A percentile compares a stretch with the other conserved stretches of the same genome.
Conservation (phyloP, 2,888 invertebrate genomes). For the Bellardia bayeri region DNA sequence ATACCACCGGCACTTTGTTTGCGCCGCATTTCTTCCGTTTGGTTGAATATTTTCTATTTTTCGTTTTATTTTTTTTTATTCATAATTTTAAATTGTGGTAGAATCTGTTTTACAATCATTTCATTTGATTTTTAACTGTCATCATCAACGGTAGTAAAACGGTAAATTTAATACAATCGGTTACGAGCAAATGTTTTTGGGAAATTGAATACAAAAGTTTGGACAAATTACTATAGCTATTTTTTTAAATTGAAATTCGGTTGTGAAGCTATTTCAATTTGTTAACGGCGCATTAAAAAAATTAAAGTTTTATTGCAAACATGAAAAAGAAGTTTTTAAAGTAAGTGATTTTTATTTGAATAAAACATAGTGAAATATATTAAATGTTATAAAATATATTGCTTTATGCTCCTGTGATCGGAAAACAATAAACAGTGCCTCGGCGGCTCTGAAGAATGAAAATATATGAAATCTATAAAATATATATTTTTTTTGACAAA, state of each 20-base stretch:
- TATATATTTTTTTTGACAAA: no score
- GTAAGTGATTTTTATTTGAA: constrained; percentile 7
- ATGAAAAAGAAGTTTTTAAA: neutral
- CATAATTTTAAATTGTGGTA: constrained; percentile 74
- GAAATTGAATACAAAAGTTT: neutral
- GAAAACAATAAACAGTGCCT: no score
- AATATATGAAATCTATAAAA: no score
- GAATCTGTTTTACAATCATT: constrained; percentile 77
- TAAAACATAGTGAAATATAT: neutral
- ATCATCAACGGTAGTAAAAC: constrained; percentile 78
- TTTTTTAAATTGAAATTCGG: neutral
- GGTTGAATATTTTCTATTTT: constrained; percentile 64
- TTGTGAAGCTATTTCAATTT: neutral
- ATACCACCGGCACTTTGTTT: constrained; percentile 65
- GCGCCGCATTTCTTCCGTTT: constrained; percentile 63
- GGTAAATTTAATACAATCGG: constrained; percentile 28
- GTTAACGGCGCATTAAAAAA: neutral
- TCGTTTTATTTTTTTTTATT: constrained; percentile 44
- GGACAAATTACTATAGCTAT: neutral
- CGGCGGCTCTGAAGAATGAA: no score
- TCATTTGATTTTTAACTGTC: constrained; percentile 85
- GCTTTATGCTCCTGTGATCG: no score
- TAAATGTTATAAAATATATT: no score
- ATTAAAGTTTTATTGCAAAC: neutral
- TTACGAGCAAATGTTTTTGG: neutral